These are phyloP conservation scores for Beaufortia kweichowensis DNA, from an alignment of 2,113 vertebrate genomes.

Conservation along the genomic window DNA sequence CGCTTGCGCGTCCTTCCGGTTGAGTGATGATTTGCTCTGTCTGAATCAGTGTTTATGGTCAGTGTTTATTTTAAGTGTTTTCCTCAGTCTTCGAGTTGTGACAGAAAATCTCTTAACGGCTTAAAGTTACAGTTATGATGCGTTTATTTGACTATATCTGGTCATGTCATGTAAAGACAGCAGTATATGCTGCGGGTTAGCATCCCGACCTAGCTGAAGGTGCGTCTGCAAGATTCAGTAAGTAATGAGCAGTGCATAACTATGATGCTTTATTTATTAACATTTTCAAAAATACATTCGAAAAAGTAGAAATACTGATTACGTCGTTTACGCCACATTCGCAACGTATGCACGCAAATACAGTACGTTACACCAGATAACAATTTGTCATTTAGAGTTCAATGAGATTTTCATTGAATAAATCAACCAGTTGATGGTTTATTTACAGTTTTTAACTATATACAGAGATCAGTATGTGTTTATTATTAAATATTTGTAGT, in stretches of 20 bases:
- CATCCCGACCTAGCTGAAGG: not conserved
- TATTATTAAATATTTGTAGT: no score
- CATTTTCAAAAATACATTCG: not conserved
- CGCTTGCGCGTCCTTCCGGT: slow-evolving; percentile 36
- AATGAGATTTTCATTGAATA: no score
- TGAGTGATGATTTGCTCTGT: not conserved
- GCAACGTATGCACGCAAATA: not conserved
- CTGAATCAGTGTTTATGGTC: not conserved
- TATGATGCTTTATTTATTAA: not conserved
- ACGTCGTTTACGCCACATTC: not conserved
- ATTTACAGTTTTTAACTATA: not conserved
- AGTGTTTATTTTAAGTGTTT: not conserved
- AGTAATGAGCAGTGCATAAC: not conserved
- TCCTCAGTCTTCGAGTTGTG: not conserved
- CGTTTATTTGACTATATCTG: not conserved
- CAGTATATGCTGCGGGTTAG: not conserved
- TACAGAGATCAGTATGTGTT: not conserved
- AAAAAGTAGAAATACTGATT: not conserved
- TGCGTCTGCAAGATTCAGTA: not conserved
- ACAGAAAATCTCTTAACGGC: not conserved
- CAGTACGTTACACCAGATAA: not conserved
- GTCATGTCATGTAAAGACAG: not conserved
- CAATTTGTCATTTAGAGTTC: not conserved
- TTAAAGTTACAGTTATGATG: not conserved
- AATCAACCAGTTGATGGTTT: not conserved